Percentiles rank a stretch among this genome's conserved stretches.
Conservation (phyloP, 2,797 vertebrate genomes). For the Mionectes olivaceus region DNA sequence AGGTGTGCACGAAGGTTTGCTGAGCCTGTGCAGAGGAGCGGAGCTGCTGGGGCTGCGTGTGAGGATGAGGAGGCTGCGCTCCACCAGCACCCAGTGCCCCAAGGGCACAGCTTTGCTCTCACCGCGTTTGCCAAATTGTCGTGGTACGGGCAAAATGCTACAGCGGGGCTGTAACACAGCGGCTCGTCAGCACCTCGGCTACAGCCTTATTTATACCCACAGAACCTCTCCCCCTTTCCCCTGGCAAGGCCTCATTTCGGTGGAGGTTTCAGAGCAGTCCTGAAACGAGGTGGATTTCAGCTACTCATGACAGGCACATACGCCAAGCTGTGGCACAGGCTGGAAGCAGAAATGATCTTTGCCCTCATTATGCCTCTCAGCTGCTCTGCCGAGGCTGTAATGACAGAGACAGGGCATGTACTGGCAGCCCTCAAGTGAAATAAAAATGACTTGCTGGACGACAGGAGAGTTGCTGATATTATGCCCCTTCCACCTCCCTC, state of each 20-base stretch:
- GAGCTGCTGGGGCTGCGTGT: background rate
- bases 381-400: background rate
- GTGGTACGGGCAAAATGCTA: fast-evolving
- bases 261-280: background rate
- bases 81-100: background rate
- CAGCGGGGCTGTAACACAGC: fast-evolving
- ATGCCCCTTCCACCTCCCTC: background rate
- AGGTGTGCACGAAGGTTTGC: background rate
- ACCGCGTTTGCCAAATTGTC: fast-evolving
- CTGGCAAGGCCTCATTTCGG: background rate
- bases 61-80: background rate
- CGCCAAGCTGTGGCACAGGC: fast-evolving
- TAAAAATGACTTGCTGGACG: background rate
- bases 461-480: background rate
- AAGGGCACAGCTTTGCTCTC: fast-evolving
- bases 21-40: background rate
- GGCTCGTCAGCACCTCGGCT: background rate
- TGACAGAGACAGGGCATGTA: background rate
- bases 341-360: conserved; percentile 15
- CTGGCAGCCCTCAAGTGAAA: background rate
- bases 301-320: background rate
- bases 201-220: background rate
- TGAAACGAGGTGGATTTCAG: background rate
- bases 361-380: background rate
- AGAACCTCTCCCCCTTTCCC: background rate